Base-by-base conservation (phyloP, 1,140 invertebrate species). In the Catajapyx aquilonaris region DNA sequence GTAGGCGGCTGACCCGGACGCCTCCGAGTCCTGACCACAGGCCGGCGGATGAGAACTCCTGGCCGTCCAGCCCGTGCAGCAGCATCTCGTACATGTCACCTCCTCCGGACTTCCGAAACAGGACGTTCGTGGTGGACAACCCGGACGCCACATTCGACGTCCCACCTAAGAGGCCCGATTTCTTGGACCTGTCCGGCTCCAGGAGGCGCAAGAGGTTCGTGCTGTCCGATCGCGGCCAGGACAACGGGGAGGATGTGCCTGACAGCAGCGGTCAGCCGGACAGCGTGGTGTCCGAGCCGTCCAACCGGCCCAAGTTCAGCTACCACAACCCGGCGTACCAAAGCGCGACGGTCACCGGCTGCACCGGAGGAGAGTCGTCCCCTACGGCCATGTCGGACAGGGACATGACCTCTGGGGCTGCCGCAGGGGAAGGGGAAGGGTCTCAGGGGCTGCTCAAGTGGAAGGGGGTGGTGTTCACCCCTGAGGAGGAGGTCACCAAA, bases 401-500 rank as follows among this genome's bases (percentile, higher is more conserved):
- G n/a, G 37, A n/a, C 35, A 18, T 25, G 55, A 57, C 50, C 18
- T 59, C 52, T 48, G 42, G 54, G 30, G 40, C 53, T 40, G 50
- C 48, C 31, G 46, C 40, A 9, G 52, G 60, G n/a, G 53, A 60
- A 45, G 59, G 54, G 4, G 55, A 30, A 16, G 59, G 61, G 23
- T 60, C 56, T 36, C 60, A 63, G 41, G 63, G 67, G 4, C 49
- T 71, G 17, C 43, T 70, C 4, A 81, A 80, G 58, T 79, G 77
- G 76, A 81, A 81, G 54, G 76, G 73, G 34, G 68, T 76, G 9
- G 68, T 75, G 48, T 67, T 81, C 46, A 69, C 70, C 5, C 68
- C 70, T 5, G n/a, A n/a, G n/a, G n/a, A n/a, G n/a, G n/a, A n/a
- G n/a, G n/a, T n/a, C n/a, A 42, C 44, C 32, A 44, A 32, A 22